phyloP scores from a whole-genome alignment of 2,113 vertebrate species.

The Cnemophilus loriae region DNA sequence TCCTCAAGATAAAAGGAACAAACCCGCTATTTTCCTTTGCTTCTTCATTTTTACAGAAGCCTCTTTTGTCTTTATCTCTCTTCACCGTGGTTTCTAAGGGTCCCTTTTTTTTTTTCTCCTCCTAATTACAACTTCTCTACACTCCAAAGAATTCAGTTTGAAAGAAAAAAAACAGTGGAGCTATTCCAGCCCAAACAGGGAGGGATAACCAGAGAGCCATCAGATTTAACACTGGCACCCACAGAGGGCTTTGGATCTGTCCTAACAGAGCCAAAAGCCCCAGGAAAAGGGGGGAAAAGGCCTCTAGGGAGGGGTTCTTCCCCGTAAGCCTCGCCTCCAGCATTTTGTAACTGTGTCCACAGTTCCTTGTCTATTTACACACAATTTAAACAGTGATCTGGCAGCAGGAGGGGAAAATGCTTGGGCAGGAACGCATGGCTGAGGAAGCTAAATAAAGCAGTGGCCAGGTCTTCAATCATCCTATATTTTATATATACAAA shows the following conservation, averaged over 20 bases:
- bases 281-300: neutral
- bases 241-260: neutral
- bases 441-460: slow-evolving; percentile 54
- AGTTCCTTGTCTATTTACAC: slow-evolving; percentile 39
- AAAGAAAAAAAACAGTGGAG: neutral
- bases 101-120: neutral
- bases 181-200: slow-evolving; percentile 11
- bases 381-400: slow-evolving; percentile 63
- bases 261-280: neutral
- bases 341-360: neutral
- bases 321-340: neutral
- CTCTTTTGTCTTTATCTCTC: neutral
- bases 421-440: slow-evolving; percentile 21
- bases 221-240: neutral
- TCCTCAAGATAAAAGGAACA: neutral
- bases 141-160: neutral
- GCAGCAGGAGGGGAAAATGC: slow-evolving; percentile 50
- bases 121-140: neutral
- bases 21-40: neutral
- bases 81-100: neutral
- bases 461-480: slow-evolving; percentile 48
- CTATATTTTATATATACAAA: slow-evolving; percentile 64
- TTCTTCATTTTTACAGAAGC: neutral
- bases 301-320: neutral
- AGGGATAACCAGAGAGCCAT: neutral